These are phyloP conservation scores for Drosophila kanapiae DNA, from an alignment of 1,140 invertebrate genomes.

Conservation along the genomic window DNA sequence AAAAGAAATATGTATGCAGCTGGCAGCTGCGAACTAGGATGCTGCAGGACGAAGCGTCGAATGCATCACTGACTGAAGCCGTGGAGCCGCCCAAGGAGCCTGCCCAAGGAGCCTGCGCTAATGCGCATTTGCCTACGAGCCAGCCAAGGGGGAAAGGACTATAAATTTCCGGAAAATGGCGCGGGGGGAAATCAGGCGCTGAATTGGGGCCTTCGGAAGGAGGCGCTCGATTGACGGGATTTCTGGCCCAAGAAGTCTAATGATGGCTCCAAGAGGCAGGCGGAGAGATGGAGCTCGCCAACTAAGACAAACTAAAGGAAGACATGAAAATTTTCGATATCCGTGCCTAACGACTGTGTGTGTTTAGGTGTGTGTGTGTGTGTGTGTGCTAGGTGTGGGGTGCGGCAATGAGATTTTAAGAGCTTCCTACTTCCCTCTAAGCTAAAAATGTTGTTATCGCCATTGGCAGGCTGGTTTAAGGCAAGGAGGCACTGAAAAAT, in stretches of 20 bases:
- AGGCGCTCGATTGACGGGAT: conserved; percentile 39
- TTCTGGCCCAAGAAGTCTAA: conserved; percentile 57
- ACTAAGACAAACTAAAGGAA: conserved; percentile 83
- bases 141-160: conserved; percentile 28
- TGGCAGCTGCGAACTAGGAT: background rate
- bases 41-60: background rate
- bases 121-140: conserved; percentile 70
- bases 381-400: background rate
- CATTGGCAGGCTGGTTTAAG: conserved; percentile 42
- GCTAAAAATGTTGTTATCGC: conserved; percentile 79
- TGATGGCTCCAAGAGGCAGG: conserved; percentile 50
- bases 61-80: conserved; percentile 53
- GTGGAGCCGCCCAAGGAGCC: conserved; percentile 32
- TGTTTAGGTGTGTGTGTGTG: conserved; percentile 3
- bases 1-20: conserved; percentile 66
- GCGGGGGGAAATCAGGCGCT: background rate
- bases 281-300: conserved; percentile 22
- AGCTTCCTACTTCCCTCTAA: conserved; percentile 78
- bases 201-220: background rate
- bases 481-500: conserved; percentile 33
- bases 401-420: conserved; percentile 79
- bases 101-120: conserved; percentile 41
- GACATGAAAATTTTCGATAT: conserved; percentile 84
- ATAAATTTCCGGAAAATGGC: conserved; percentile 71
- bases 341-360: conserved; percentile 73